Evolutionary conservation across 2,888 invertebrate genomes (phyloP), one percentile per base, ranked within the genome.

Genomic region (Lymantria monacha): DNA sequence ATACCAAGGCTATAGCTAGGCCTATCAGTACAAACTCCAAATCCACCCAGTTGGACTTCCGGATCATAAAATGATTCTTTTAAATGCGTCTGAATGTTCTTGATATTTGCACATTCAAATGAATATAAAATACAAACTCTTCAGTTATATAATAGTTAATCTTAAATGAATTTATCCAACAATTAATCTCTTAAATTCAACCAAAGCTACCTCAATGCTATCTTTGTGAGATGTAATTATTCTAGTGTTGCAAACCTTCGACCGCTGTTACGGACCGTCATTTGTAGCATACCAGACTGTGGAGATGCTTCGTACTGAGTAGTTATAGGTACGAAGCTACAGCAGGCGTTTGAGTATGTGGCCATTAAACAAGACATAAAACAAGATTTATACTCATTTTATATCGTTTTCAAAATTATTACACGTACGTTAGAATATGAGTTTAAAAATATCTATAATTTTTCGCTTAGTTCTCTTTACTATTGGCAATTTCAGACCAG

Each of bases 271-370:
- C 53, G 59, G 54, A 68, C 67, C 63, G 69, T 59, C 69, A 67
- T 73, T 70, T 70, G 69, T 64, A 71, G 70, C 70, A 63, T 63
- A 63, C 63, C 63, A 63, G 68, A 59, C 63, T 58, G 63, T 67
- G 65, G 63, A 67, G 72, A 70, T 64, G 42, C 56, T 49, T 65
- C 64, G 63, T 53, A 63, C 55, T 56, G 55, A 51, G 30, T 51
- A 59, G 52, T 54, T 63, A 46, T 43, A 56, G 50, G 44, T 49
- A 53, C 47, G 53, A 48, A 36, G 51, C 54, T 50, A 31, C 66
- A 63, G 48, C 55, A 63, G 58, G 51, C 63, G 53, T 57, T 49
- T 48, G 43, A 44, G 55, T 41, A 53, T 40, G 51, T 33, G 64
- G 67, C 59, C 60, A 57, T 57, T 51, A 61, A 66, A 66, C 53